These are phyloP conservation scores for Drosophila malerkotliana DNA, from an alignment of 1,140 invertebrate species.

Conservation along the genomic window DNA sequence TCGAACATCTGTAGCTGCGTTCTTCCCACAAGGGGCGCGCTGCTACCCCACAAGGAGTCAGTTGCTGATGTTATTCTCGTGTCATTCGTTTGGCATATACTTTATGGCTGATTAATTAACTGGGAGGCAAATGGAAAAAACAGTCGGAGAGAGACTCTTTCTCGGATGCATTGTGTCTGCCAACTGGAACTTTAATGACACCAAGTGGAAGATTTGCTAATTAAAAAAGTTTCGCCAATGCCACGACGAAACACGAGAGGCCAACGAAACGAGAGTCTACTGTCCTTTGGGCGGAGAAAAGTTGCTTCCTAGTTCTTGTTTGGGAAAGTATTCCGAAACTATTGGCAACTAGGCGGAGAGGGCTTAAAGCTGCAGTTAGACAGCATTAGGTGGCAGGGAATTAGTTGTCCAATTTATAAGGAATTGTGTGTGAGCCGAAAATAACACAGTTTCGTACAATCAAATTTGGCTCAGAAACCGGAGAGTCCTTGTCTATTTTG, in stretches of 20 bases:
- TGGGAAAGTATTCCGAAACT: conserved; percentile 32
- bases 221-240: conserved; percentile 72
- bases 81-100: conserved; percentile 66
- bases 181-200: conserved; percentile 61
- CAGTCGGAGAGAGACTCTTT: conserved; percentile 15
- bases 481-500: conserved; percentile 24
- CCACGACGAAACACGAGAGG: conserved; percentile 15
- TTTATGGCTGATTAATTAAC: conserved; percentile 81
- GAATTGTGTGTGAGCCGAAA: conserved; percentile 24
- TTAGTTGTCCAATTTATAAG: conserved; percentile 39
- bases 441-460: conserved; percentile 33
- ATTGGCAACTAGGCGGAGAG: conserved; percentile 41
- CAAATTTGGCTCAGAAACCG: conserved; percentile 8
- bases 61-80: conserved; percentile 33
- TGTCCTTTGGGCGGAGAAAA: conserved; percentile 8
- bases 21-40: conserved; percentile 7
- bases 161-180: conserved; percentile 44
- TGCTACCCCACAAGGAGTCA: neutral
- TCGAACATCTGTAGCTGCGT: conserved; percentile 21
- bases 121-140: conserved; percentile 23
- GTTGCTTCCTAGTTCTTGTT: conserved; percentile 4
- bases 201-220: conserved; percentile 63
- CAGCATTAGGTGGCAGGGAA: conserved; percentile 19
- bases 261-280: conserved; percentile 8
- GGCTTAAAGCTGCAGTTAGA: conserved; percentile 28